Conservation (phyloP, 2,797 vertebrate species). For the Chaunax sp. region DNA sequence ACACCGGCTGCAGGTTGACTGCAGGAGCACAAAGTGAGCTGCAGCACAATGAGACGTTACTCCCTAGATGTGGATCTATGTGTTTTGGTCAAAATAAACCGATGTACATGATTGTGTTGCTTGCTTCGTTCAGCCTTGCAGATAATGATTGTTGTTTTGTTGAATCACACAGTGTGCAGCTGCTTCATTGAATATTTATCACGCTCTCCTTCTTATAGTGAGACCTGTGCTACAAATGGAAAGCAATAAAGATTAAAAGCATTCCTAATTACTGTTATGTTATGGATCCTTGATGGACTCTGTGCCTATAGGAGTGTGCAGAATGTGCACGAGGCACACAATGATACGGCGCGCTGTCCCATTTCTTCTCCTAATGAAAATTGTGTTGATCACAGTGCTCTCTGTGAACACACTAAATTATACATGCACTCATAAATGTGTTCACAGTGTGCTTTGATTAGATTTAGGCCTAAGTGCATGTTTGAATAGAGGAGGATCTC, state of each 20-base stretch:
- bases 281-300: slow-evolving; percentile 29
- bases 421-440: slow-evolving; percentile 40
- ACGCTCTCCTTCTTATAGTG: slow-evolving; percentile 7
- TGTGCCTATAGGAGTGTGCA: too few species aligned
- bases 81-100: slow-evolving; percentile 8
- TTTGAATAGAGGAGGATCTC: slow-evolving; percentile 27
- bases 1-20: too few species aligned
- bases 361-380: slow-evolving; percentile 56
- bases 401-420: slow-evolving; percentile 60
- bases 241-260: slow-evolving; percentile 47
- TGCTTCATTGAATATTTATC: slow-evolving; percentile 43
- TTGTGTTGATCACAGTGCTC: slow-evolving; percentile 49
- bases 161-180: slow-evolving; percentile 30
- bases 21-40: slow-evolving; percentile 15
- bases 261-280: slow-evolving; percentile 41
- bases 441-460: slow-evolving; percentile 44
- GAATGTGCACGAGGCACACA: slow-evolving; percentile 24
- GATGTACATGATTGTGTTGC: neutral
- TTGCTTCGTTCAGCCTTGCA: slow-evolving; percentile 7
- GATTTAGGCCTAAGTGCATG: slow-evolving; percentile 28
- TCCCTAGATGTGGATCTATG: slow-evolving; percentile 16
- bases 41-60: neutral
- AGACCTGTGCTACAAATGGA: slow-evolving; percentile 24
- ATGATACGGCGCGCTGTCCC: slow-evolving; percentile 28
- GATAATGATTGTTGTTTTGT: slow-evolving; percentile 10